Evolutionary conservation across 2,797 vertebrate genomes (phyloP).

Genomic region (Brachymystax lenok): DNA sequence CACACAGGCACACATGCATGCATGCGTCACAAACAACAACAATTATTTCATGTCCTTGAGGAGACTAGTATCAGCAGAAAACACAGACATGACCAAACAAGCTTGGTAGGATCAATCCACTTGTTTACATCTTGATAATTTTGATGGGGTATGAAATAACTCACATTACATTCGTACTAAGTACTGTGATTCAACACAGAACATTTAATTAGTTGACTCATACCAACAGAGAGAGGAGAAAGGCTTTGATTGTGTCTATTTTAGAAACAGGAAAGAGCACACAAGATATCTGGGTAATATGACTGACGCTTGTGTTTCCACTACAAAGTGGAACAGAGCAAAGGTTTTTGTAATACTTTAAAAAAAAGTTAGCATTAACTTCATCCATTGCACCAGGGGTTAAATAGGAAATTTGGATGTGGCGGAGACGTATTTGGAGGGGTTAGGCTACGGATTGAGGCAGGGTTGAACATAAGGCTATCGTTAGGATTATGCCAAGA

Average conservation of each 20-base stretch:
- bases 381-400: too few species aligned
- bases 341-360: too few species aligned
- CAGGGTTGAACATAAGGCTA: too few species aligned
- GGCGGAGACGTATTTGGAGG: too few species aligned
- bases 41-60: constrained; percentile 1
- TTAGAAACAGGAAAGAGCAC: background rate
- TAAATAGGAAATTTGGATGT: too few species aligned
- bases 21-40: background rate
- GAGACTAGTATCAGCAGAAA: constrained; percentile 17
- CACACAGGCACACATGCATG: background rate
- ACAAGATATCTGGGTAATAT: too few species aligned
- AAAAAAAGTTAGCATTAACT: too few species aligned
- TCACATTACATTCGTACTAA: constrained; percentile 4
- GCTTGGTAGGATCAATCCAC: background rate
- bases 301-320: background rate
- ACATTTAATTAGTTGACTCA: constrained; percentile 9
- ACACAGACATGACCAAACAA: background rate
- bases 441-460: too few species aligned
- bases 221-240: background rate
- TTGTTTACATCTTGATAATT: constrained; percentile 2
- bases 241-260: background rate
- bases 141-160: background rate
- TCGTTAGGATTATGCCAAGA: too few species aligned
- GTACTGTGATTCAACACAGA: constrained; percentile 8
- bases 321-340: background rate